A percentile compares a stretch with the other conserved stretches of the same genome.
Conservation (phyloP, 2,113 vertebrate genomes). For the Camarhynchus parvulus region DNA sequence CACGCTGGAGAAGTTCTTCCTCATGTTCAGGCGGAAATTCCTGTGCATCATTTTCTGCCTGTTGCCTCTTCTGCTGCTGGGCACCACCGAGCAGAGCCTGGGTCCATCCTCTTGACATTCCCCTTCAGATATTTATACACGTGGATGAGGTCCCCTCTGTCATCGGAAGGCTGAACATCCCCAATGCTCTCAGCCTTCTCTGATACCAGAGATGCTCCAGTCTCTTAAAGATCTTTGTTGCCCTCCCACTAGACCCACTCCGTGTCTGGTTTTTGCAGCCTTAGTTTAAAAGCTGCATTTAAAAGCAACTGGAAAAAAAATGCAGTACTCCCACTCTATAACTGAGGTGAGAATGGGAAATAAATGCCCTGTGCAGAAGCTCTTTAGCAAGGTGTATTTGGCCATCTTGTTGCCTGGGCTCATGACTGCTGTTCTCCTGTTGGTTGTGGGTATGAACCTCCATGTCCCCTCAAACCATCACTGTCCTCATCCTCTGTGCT, state of each 20-base stretch:
- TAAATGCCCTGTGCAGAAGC: not conserved
- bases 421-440: accelerated
- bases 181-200: not conserved
- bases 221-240: not conserved
- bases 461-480: not conserved
- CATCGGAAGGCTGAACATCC: not conserved
- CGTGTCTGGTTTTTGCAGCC: not conserved
- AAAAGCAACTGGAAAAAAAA: not conserved
- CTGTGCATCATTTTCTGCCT: not conserved
- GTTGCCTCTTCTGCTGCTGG: not conserved
- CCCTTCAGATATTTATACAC: not conserved
- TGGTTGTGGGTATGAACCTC: not conserved
- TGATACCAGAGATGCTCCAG: not conserved
- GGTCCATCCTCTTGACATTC: no score
- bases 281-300: not conserved
- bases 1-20: not conserved
- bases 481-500: accelerated
- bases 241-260: not conserved
- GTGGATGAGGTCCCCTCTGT: not conserved
- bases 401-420: not conserved
- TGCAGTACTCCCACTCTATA: accelerated
- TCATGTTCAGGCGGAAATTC: not conserved
- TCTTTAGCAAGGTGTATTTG: not conserved
- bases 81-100: not conserved
- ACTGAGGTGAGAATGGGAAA: not conserved